Evolutionary conservation across 2,797 vertebrate genomes (phyloP), one percentile per base, ranked within the genome.

Genomic region (Enteromius fasciolatus): DNA sequence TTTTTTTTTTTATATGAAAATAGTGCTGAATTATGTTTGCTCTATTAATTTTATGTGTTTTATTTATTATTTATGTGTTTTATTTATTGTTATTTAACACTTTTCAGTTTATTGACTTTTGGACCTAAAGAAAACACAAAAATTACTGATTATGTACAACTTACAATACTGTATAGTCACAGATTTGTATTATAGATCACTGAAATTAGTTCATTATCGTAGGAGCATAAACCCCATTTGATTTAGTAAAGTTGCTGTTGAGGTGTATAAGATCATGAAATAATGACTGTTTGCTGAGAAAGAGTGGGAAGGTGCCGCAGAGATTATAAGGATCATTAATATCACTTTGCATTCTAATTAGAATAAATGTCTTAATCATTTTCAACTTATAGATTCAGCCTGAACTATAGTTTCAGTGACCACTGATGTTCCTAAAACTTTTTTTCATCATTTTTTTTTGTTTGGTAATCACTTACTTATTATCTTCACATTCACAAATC

Each of bases 331-430:
- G 41, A 76, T 5, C 41, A 77, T 52, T 63, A 52, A 72, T 72
- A 17, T 72, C 4, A 23, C 78, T 61, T 59, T 78, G 17, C 12
- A 7, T 46, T 59, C 28, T 61, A 28, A 73, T 77, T n/a, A 76
- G 72, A 78, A 82, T 78, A 14, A 72, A 81, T 70, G 48, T 41
- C 54, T 67, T 54, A 63, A 78, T 80, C 33, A 28, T 52, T 7
- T 52, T 54, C 17, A 18, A 59, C 70, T 61, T 81, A 63, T 23
- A 70, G 28, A 50, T 59, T 72, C 41, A 78, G 23, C 59, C 10
- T 44, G 10, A 61, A 50, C 44, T 4, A 2, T 28, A 46, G 52
- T 66, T 50, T 73, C 14, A 83, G 3, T 66, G 54, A 64, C 44
- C 7, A 23, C 2, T 46, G 57, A 44, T 8, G 67, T 46, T 25